A percentile compares a stretch with the other conserved stretches of the same genome.
These are phyloP conservation scores for Palloptera scutellata DNA, from an alignment of 2,888 invertebrate species.

Conservation along the genomic window DNA sequence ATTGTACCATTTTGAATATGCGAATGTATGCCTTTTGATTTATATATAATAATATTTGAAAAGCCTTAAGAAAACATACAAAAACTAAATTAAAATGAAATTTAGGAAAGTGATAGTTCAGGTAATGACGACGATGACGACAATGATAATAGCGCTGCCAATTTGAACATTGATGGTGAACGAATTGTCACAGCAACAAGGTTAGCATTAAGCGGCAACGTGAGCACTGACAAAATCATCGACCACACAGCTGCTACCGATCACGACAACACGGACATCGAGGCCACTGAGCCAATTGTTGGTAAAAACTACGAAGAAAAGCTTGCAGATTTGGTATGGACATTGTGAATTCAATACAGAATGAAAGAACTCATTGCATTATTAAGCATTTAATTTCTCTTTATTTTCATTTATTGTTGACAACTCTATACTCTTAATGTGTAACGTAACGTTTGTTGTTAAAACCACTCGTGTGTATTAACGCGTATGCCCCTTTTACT, in stretches of 20 bases:
- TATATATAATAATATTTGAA: not conserved
- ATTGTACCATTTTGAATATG: conserved; percentile 2
- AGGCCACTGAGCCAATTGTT: conserved; percentile 34
- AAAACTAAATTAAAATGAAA: conserved; percentile 30
- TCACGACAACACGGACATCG: conserved; percentile 13
- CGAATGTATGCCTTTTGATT: not conserved
- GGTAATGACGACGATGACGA: conserved; percentile 62
- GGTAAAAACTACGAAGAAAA: conserved; percentile 54
- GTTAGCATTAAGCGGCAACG: conserved; percentile 25
- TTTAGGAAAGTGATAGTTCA: conserved; percentile 60
- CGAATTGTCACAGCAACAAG: conserved; percentile 25
- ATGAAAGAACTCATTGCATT: conserved; percentile 29
- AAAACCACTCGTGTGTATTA: conserved; percentile 16
- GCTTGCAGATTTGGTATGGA: conserved; percentile 57
- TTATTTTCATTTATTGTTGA: conserved; percentile 30
- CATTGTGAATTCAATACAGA: conserved; percentile 36
- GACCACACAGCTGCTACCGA: conserved; percentile 8
- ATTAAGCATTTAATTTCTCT: conserved; percentile 32
- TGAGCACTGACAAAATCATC: conserved; percentile 13
- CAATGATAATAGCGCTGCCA: conserved; percentile 63
- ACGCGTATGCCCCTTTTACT: conserved; percentile 8
- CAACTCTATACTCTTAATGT: conserved; percentile 18
- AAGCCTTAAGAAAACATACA: not conserved
- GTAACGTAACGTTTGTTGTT: conserved; percentile 15
- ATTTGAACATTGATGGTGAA: conserved; percentile 73